Conservation (phyloP, 2,888 invertebrate genomes). For the Alentia gelatinosa region DNA sequence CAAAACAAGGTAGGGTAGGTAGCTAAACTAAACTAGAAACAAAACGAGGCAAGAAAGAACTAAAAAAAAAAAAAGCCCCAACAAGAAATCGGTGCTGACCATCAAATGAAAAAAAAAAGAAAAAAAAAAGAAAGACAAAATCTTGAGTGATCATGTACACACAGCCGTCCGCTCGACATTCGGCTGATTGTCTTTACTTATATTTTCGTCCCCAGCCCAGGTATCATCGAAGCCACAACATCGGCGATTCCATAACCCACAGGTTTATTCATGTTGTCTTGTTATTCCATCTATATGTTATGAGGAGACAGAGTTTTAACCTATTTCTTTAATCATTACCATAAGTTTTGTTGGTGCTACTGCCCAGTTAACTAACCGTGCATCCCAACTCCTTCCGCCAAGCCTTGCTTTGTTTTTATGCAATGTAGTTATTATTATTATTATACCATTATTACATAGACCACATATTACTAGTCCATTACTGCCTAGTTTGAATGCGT, state of each 20-base stretch:
- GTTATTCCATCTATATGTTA: conserved; percentile 55
- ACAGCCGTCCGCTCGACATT: not conserved
- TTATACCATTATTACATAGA: conserved; percentile 50
- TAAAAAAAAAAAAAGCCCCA: not conserved
- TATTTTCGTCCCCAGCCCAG: conserved; percentile 56
- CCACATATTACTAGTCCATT: conserved; percentile 46
- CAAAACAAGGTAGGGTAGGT: not conserved
- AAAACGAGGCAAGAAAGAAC: not conserved
- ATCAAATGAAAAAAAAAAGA: not conserved
- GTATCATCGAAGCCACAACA: conserved; percentile 13
- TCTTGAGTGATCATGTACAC: conserved; percentile 11
- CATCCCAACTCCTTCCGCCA: conserved; percentile 45
- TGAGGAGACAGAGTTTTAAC: conserved; percentile 56
- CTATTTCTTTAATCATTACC: conserved; percentile 56
- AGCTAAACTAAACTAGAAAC: not conserved
- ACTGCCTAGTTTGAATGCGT: conserved; percentile 51
- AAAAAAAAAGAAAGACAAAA: not conserved
- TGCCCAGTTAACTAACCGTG: conserved; percentile 53
- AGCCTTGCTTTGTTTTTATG: conserved; percentile 54
- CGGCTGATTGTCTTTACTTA: conserved; percentile 53
- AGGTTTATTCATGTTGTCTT: conserved; percentile 57
- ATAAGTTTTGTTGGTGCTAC: conserved; percentile 57
- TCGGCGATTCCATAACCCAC: conserved; percentile 38
- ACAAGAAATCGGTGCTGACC: not conserved
- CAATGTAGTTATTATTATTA: conserved; percentile 49